A percentile compares a stretch with the other conserved stretches of the same genome.
Conservation (phyloP, 2,888 invertebrate genomes). For the Rotaria sp. region DNA sequence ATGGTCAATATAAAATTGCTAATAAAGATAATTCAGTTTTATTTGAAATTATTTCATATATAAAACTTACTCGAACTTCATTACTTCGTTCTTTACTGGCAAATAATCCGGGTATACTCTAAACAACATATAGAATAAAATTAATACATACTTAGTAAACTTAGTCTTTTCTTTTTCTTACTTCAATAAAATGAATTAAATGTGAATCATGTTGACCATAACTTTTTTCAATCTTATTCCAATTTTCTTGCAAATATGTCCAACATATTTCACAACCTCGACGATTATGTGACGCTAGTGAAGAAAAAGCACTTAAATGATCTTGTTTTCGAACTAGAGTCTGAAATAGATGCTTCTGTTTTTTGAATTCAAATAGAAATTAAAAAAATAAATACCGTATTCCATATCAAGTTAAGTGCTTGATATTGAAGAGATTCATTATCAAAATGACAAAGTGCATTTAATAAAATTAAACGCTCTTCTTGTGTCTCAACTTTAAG, state of each 20-base stretch:
- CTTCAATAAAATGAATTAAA: constrained; percentile 6
- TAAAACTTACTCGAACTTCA: neutral
- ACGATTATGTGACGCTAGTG: neutral
- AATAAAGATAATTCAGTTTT: neutral
- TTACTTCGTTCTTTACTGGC: neutral
- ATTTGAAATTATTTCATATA: neutral
- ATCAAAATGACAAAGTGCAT: neutral
- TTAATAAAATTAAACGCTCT: neutral
- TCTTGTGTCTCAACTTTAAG: neutral
- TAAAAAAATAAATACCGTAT: neutral
- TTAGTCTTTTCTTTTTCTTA: neutral
- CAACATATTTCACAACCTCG: neutral
- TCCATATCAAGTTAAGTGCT: neutral
- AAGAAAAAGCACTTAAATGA: neutral
- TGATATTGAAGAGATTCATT: neutral
- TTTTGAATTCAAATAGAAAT: neutral
- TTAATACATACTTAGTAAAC: neutral
- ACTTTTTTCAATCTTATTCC: neutral
- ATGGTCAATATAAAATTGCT: neutral
- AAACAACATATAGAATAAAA: neutral
- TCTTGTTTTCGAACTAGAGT: constrained; percentile 2
- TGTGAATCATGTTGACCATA: neutral
- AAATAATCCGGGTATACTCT: neutral
- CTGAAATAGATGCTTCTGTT: neutral
- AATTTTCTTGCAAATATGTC: neutral